Conservation (phyloP, 2,888 invertebrate species). For the Agrilus mali region DNA sequence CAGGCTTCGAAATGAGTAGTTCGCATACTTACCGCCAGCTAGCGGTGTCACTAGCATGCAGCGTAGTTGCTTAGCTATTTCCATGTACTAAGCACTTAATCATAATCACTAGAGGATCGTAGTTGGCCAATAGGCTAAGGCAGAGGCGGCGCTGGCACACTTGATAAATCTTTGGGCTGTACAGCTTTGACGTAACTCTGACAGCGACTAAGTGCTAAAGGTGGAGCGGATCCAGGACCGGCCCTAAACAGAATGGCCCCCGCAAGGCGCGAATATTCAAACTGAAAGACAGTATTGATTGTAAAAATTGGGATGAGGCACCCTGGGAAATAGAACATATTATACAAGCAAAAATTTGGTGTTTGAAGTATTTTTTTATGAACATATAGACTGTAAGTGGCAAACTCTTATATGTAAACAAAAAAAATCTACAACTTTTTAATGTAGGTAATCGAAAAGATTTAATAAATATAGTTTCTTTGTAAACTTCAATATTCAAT, state of each 20-base stretch:
- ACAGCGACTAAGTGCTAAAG: constrained; percentile 36
- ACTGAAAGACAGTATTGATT: not conserved
- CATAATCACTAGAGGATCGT: constrained; percentile 27
- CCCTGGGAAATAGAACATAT: too few relatives aligned
- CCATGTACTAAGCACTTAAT: constrained; percentile 24
- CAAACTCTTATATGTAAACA: too few relatives aligned
- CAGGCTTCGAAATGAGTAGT: constrained; percentile 23
- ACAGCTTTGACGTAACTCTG: constrained; percentile 32
- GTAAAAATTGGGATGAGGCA: too few relatives aligned
- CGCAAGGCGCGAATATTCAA: constrained; percentile 31
- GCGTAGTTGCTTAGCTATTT: constrained; percentile 25
- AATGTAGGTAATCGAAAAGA: too few relatives aligned
- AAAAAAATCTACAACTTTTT: too few relatives aligned
- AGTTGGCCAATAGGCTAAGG: constrained; percentile 29
- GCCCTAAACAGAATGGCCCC: constrained; percentile 36
- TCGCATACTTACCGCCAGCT: constrained; percentile 23
- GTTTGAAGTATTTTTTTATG: too few relatives aligned
- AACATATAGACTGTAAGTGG: too few relatives aligned
- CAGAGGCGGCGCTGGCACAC: constrained; percentile 32
- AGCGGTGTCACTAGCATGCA: constrained; percentile 31
- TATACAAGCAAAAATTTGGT: too few relatives aligned
- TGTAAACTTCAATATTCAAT: too few relatives aligned
- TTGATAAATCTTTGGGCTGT: constrained; percentile 36
- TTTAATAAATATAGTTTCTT: too few relatives aligned
- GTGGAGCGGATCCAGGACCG: constrained; percentile 32